These are phyloP conservation scores for Pleuronectes platessa DNA, from an alignment of 2,113 vertebrate genomes.

Conservation along the genomic window DNA sequence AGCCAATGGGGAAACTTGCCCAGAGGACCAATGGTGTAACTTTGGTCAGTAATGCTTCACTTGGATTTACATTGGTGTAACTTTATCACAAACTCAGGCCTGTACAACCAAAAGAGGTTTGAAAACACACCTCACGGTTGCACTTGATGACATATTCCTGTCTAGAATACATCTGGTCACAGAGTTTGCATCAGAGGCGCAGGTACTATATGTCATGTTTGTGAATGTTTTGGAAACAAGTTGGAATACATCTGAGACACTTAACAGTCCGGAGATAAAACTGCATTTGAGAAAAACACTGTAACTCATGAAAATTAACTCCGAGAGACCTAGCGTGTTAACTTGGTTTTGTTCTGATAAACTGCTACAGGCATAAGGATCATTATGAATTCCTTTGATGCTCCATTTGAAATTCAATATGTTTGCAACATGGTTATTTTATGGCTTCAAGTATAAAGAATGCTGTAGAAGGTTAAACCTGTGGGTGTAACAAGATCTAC, in stretches of 20 bases:
- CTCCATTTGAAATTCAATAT: background rate
- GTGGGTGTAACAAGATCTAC: background rate
- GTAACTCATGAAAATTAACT: background rate
- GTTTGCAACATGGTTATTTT: slow-evolving; percentile 1
- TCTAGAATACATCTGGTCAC: background rate
- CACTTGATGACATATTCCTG: background rate
- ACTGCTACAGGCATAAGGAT: background rate
- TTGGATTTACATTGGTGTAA: too few species aligned
- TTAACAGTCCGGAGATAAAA: slow-evolving; percentile 3
- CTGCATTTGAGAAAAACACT: background rate
- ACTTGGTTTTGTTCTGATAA: slow-evolving; percentile 16
- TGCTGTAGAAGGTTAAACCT: background rate
- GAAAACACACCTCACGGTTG: too few species aligned
- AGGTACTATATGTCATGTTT: background rate
- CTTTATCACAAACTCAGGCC: too few species aligned
- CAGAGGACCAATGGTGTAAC: too few species aligned
- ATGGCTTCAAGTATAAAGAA: background rate
- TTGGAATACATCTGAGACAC: background rate
- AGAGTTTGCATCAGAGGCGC: background rate
- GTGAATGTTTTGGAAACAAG: background rate
- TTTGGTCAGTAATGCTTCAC: too few species aligned
- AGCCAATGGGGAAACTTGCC: too few species aligned
- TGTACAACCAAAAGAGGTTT: too few species aligned
- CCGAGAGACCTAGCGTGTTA: background rate
- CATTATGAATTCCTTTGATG: slow-evolving; percentile 6